Conservation (phyloP, 2,797 vertebrate species). For the Gastrophryne carolinensis region DNA sequence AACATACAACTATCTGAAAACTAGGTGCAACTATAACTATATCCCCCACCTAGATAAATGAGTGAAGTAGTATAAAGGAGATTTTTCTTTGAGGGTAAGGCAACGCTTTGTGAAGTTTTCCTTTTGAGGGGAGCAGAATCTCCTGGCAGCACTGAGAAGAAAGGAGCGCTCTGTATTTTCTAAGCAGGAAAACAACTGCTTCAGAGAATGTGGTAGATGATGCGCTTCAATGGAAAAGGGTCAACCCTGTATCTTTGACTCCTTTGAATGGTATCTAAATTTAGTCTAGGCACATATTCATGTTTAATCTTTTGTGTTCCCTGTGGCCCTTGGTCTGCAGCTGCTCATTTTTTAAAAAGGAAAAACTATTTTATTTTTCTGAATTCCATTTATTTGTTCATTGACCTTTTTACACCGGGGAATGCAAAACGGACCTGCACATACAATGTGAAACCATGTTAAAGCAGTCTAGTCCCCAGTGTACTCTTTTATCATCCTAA, state of each 20-base stretch:
- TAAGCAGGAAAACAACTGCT: conserved; percentile 14
- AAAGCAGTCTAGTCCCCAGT: too few species aligned
- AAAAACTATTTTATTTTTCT: background rate
- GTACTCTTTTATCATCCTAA: too few species aligned
- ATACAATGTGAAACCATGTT: too few species aligned
- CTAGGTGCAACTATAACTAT: too few species aligned
- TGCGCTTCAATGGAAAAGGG: background rate
- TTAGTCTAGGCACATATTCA: background rate
- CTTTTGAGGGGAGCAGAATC: background rate
- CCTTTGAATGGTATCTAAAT: background rate
- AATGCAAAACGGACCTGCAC: background rate
- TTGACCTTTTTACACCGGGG: background rate
- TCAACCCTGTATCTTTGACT: background rate
- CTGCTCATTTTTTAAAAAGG: background rate
- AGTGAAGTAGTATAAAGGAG: too few species aligned
- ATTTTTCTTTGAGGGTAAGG: conserved; percentile 15
- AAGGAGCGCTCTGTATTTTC: background rate
- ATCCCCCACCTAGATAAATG: too few species aligned
- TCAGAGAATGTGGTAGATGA: background rate
- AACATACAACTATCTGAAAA: too few species aligned
- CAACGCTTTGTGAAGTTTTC: conserved; percentile 14
- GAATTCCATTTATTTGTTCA: background rate
- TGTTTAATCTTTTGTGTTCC: background rate
- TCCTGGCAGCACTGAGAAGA: conserved; percentile 12
- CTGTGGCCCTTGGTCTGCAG: background rate